A percentile compares a stretch with the other conserved stretches of the same genome.
Conservation (phyloP, 2,797 vertebrate genomes). For the Clarias fuscus region DNA sequence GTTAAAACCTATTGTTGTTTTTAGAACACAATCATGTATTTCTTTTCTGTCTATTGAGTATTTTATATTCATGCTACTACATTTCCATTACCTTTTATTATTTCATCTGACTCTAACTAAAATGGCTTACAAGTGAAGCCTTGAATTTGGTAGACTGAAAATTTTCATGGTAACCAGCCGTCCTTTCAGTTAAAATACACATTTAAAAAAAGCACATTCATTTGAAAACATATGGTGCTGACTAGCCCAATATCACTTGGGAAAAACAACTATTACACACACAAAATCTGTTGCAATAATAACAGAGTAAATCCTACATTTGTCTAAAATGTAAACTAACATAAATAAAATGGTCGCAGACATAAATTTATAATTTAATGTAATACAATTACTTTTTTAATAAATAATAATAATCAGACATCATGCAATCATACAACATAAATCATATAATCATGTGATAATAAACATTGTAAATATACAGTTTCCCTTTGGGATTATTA, state of each 20-base stretch:
- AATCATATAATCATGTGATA: no score
- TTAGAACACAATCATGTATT: constrained; percentile 20
- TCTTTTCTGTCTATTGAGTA: background rate
- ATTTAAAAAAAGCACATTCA: background rate
- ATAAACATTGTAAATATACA: no score
- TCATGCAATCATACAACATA: no score
- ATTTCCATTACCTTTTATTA: background rate
- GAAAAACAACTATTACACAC: background rate
- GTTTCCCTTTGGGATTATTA: no score
- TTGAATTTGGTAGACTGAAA: background rate
- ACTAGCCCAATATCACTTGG: background rate
- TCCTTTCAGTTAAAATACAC: background rate
- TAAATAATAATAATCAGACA: no score
- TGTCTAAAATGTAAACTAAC: background rate
- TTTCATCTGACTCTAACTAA: background rate
- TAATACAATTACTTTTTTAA: background rate
- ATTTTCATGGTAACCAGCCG: background rate
- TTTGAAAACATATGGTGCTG: background rate
- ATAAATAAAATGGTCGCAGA: background rate
- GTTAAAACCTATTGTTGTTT: constrained; percentile 6
- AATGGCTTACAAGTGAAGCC: background rate
- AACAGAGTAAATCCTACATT: background rate
- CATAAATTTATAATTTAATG: background rate
- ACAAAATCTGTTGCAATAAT: background rate
- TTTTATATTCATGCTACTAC: background rate